phyloP scores from a whole-genome alignment of 2,888 invertebrate genomes.

The Scelioninae gen. 1 region DNA sequence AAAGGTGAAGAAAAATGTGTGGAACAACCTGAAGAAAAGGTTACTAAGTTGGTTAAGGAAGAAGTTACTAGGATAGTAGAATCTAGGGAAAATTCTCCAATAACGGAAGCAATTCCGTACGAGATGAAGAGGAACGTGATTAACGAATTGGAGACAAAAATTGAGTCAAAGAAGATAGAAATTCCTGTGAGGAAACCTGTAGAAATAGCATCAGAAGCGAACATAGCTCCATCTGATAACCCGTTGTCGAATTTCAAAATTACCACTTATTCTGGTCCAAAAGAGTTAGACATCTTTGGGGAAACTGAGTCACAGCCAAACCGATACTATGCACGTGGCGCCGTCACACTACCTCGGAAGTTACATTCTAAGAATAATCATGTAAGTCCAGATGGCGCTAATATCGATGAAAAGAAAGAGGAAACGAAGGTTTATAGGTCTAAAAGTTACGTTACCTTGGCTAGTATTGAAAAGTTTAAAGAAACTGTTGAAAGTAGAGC shows the following conservation, averaged over 20 bases:
- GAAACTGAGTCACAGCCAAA: constrained; percentile 71
- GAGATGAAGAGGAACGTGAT: constrained; percentile 78
- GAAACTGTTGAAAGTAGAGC: constrained; percentile 23
- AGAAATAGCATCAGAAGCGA: constrained; percentile 71
- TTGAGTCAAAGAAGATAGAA: constrained; percentile 72
- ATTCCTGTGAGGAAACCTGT: not conserved
- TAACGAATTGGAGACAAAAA: constrained; percentile 78
- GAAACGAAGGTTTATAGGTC: constrained; percentile 77
- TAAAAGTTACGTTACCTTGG: constrained; percentile 78
- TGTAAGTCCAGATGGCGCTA: not conserved
- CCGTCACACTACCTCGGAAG: constrained; percentile 72
- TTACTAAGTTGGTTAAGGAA: constrained; percentile 12
- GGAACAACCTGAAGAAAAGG: not conserved
- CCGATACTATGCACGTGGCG: constrained; percentile 53
- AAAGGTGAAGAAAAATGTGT: no score
- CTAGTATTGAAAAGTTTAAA: constrained; percentile 75
- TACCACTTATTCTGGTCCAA: constrained; percentile 80
- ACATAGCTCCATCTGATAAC: constrained; percentile 80
- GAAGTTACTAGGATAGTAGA: not conserved
- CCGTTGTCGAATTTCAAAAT: constrained; percentile 82
- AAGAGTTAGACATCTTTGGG: constrained; percentile 80
- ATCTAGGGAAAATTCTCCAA: not conserved
- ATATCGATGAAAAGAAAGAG: constrained; percentile 37
- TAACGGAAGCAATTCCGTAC: not conserved
- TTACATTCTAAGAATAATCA: constrained; percentile 16